Evolutionary conservation across 2,888 invertebrate genomes (phyloP), one percentile per base, ranked within the genome.

Genomic region (Melipona bicolor): DNA sequence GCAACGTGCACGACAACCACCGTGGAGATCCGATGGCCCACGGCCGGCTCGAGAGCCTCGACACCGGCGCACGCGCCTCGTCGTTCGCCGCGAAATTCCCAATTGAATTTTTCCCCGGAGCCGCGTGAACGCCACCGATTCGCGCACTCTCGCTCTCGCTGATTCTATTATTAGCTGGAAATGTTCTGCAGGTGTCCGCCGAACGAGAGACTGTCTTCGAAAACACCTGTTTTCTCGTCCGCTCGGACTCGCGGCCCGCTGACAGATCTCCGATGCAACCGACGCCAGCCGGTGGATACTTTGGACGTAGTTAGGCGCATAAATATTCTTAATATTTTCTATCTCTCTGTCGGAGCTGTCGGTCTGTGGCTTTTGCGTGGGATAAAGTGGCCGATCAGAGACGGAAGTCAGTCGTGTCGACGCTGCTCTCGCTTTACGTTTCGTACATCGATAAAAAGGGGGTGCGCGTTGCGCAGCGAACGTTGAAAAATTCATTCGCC

Each of bases 171-270:
- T 87, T 88, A 88, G 78, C 70, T 73, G 67, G 24, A 56, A 83
- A 85, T 76, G 77, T 61, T 71, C 83, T 81, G 73, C 88, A 88
- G 88, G 76, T 88, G 88, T 67, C 79, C n/a, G 50, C 62, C 74
- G 68, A 82, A 85, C 79, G 79, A 84, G 79, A 84, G 83, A 87
- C 62, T 74, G 50, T 72, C 79, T 82, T 80, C 75, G 83, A 43
- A 85, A 85, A 88, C 88, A 88, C 87, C 87, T 88, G 88, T 88
- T 87, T 27, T 56, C 72, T 52, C 43, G 24, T 24, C 49, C 77
- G 70, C n/a, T 50, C 52, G 43, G 68, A 70, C 69, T 65, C 72
- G 52, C 32, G 50, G 5, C 13, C 9, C 56, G 27, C 6, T 43
- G 74, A 19, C 54, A 4, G 32, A 52, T 49, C 61, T 21, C 43